phyloP scores from a whole-genome alignment of 1,140 invertebrate genomes.

The Drosophila triauraria region DNA sequence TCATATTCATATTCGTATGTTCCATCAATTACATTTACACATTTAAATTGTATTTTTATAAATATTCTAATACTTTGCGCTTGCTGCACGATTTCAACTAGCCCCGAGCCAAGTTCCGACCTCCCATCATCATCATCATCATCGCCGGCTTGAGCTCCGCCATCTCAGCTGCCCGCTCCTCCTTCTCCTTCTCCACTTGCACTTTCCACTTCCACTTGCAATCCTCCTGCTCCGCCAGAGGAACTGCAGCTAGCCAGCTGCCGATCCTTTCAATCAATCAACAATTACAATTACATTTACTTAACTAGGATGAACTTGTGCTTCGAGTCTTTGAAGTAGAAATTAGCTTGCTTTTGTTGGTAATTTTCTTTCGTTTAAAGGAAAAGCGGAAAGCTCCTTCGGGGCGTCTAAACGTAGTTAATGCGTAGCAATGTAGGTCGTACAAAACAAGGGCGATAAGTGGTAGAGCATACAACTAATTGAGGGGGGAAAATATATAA shows the following conservation, averaged over 20 bases:
- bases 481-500: slow-evolving; percentile 73
- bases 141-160: slow-evolving; percentile 9
- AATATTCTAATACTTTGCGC: slow-evolving; percentile 76
- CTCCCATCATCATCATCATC: neutral
- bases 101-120: slow-evolving; percentile 25
- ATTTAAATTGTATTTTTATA: slow-evolving; percentile 68
- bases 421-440: slow-evolving; percentile 32
- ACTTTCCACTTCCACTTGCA: neutral
- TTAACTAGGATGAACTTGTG: slow-evolving; percentile 77
- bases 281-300: slow-evolving; percentile 73
- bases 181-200: neutral
- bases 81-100: slow-evolving; percentile 71
- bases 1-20: slow-evolving; percentile 67
- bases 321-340: slow-evolving; percentile 75
- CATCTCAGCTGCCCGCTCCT: slow-evolving; percentile 4
- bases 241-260: slow-evolving; percentile 4
- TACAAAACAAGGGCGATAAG: slow-evolving; percentile 42
- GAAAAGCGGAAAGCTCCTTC: slow-evolving; percentile 4
- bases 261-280: slow-evolving; percentile 47
- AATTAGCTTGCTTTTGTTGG: slow-evolving; percentile 25
- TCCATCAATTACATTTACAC: slow-evolving; percentile 78
- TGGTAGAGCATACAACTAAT: slow-evolving; percentile 48
- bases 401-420: slow-evolving; percentile 29
- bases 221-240: neutral
- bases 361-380: no score